Percentiles rank a stretch among this genome's conserved stretches.
Conservation (phyloP, 2,888 invertebrate genomes). For the Lasioglossum morio region DNA sequence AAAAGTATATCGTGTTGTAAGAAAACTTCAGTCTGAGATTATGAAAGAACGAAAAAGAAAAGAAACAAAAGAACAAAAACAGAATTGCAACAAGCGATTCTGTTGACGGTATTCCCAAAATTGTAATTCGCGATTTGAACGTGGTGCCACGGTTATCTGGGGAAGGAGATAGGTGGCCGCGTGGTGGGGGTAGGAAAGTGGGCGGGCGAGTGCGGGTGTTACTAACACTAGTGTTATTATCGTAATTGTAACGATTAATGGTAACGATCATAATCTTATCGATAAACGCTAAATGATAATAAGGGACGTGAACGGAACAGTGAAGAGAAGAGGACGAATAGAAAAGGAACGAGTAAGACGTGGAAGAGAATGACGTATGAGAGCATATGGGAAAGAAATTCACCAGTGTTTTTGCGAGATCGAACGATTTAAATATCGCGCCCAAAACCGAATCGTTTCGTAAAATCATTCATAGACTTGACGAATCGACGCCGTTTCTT, state of each 20-base stretch:
- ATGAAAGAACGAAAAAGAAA: neutral
- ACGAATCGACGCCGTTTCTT: slow-evolving; percentile 59
- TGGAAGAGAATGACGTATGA: slow-evolving; percentile 57
- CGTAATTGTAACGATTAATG: slow-evolving; percentile 83
- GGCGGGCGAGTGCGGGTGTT: slow-evolving; percentile 63
- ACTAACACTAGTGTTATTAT: slow-evolving; percentile 81
- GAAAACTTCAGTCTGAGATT: neutral
- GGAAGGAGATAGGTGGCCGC: slow-evolving; percentile 19
- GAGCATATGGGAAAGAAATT: slow-evolving; percentile 49
- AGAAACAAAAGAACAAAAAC: neutral
- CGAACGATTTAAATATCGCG: slow-evolving; percentile 17
- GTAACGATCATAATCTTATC: slow-evolving; percentile 82
- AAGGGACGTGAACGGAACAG: slow-evolving; percentile 70
- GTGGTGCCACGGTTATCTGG: slow-evolving; percentile 29
- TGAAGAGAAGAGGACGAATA: slow-evolving; percentile 13
- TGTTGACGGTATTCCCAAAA: neutral
- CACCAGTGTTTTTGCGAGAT: slow-evolving; percentile 28
- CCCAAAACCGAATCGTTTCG: slow-evolving; percentile 53
- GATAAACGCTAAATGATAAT: slow-evolving; percentile 60
- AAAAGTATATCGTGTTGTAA: slow-evolving; percentile 15
- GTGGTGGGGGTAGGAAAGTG: slow-evolving; percentile 26
- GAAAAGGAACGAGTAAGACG: slow-evolving; percentile 33
- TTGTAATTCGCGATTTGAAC: slow-evolving; percentile 31
- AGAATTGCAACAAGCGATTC: neutral
- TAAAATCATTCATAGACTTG: slow-evolving; percentile 60